These are phyloP conservation scores for Melanargia galathea DNA, from an alignment of 2,888 invertebrate genomes.

Conservation along the genomic window DNA sequence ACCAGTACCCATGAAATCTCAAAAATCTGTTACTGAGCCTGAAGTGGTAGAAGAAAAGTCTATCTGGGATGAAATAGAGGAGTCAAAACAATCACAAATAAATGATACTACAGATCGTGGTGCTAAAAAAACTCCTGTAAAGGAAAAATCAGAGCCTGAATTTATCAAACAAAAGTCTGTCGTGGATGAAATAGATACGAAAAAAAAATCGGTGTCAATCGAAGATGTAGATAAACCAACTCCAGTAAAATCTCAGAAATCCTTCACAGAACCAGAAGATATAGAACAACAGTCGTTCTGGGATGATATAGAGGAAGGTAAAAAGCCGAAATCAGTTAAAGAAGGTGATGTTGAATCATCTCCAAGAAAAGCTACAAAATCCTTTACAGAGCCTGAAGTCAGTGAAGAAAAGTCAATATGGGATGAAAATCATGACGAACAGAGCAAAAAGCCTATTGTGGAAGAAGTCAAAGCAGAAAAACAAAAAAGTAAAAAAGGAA, in stretches of 20 bases:
- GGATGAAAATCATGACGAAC: constrained; percentile 71
- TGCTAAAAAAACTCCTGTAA: constrained; percentile 42
- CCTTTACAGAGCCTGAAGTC: constrained; percentile 57
- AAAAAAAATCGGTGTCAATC: constrained; percentile 51
- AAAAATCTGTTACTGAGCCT: constrained; percentile 48
- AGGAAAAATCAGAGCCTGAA: constrained; percentile 50
- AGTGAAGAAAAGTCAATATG: constrained; percentile 66
- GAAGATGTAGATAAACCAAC: constrained; percentile 50
- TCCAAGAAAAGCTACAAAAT: constrained; percentile 54
- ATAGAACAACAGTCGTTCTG: constrained; percentile 60
- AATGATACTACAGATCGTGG: constrained; percentile 35
- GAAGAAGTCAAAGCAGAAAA: constrained; percentile 59
- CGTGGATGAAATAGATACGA: constrained; percentile 55
- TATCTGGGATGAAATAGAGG: constrained; percentile 54
- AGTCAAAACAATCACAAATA: constrained; percentile 39
- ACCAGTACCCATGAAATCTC: not conserved
- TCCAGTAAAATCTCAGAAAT: constrained; percentile 58
- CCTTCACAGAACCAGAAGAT: constrained; percentile 54
- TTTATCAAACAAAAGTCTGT: constrained; percentile 45
- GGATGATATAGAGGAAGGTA: constrained; percentile 59
- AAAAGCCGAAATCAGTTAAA: constrained; percentile 46
- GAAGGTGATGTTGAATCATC: constrained; percentile 55
- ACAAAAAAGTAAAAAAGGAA: constrained; percentile 58
- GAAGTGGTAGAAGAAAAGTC: constrained; percentile 49
- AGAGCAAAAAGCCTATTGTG: constrained; percentile 54